phyloP scores from a whole-genome alignment of 2,113 vertebrate species.

The Rhizomys pruinosus region DNA sequence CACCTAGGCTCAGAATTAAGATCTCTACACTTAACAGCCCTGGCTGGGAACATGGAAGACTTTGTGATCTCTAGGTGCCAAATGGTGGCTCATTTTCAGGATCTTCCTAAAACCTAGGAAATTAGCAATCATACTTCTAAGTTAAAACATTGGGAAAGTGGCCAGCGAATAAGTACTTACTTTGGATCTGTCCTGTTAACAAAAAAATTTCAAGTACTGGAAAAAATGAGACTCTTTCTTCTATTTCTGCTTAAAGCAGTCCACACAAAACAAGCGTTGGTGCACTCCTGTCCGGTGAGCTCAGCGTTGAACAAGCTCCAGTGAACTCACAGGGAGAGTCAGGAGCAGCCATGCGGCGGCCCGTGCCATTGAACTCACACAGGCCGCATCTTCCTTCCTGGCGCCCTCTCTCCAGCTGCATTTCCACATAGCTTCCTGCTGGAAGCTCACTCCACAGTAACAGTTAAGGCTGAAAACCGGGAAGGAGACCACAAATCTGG shows the following conservation, averaged over 20 bases:
- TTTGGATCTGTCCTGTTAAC: constrained; percentile 57
- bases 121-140: background rate
- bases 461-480: background rate
- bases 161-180: constrained; percentile 50
- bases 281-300: constrained; percentile 8
- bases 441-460: background rate
- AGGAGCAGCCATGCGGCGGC: background rate
- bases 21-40: background rate
- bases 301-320: constrained; percentile 15
- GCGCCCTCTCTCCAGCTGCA: background rate
- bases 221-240: constrained; percentile 61
- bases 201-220: constrained; percentile 5
- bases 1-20: background rate
- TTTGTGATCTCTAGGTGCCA: background rate
- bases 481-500: background rate
- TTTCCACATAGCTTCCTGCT: background rate
- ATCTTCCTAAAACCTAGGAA: constrained; percentile 44
- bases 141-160: constrained; percentile 27
- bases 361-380: background rate
- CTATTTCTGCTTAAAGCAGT: constrained; percentile 50
- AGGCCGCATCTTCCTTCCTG: background rate
- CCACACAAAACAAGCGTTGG: constrained; percentile 57
- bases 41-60: background rate
- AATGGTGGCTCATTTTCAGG: background rate
- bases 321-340: background rate